phyloP scores from a whole-genome alignment of 1,140 invertebrate genomes.

The Apocrypta bakeri region DNA sequence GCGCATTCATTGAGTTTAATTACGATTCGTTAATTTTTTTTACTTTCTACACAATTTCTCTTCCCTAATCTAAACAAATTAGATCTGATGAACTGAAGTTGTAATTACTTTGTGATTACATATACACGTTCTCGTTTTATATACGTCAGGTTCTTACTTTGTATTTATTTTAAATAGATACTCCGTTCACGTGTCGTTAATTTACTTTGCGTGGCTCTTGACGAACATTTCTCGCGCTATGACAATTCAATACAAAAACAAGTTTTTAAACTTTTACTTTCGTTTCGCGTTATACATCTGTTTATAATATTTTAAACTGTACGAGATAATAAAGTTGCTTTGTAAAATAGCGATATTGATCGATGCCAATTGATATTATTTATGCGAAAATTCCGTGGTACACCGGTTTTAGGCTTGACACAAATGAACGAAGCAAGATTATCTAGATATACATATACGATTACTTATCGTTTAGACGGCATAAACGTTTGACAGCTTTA shows the following conservation, averaged over 20 bases:
- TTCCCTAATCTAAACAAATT: background rate
- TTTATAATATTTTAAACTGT: too few relatives aligned
- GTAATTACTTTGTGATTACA: background rate
- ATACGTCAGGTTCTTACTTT: too few relatives aligned
- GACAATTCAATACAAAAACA: too few relatives aligned
- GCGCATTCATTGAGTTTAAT: background rate
- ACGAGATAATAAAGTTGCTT: too few relatives aligned
- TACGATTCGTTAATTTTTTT: background rate
- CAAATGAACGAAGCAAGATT: background rate
- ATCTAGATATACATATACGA: background rate
- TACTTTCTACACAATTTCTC: background rate
- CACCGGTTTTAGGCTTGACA: background rate
- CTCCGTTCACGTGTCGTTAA: too few relatives aligned
- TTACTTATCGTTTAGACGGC: background rate
- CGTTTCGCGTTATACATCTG: too few relatives aligned
- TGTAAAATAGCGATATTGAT: too few relatives aligned
- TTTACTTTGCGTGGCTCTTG: too few relatives aligned
- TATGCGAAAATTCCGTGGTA: background rate
- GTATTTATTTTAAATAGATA: too few relatives aligned
- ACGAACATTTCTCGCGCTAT: too few relatives aligned
- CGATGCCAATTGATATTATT: background rate
- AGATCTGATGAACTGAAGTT: background rate
- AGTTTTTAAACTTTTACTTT: too few relatives aligned
- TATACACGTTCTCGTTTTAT: too few relatives aligned
- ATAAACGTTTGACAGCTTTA: background rate